A percentile compares a stretch with the other conserved stretches of the same genome.
phyloP scores from a whole-genome alignment of 2,888 invertebrate species.

The Cantharis flavilabris region DNA sequence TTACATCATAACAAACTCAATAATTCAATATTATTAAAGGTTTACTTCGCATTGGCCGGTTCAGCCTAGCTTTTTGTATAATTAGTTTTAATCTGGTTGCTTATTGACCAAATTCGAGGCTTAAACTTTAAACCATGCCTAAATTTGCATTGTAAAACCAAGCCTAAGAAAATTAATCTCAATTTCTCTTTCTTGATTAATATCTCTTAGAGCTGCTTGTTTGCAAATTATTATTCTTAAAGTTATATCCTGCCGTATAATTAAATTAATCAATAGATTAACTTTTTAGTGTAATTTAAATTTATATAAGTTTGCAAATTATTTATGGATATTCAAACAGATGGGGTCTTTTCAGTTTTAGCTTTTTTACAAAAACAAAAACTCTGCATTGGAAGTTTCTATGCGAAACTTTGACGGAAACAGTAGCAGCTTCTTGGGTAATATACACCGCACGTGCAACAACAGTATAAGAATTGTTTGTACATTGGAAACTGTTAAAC shows the following conservation, averaged over 20 bases:
- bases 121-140: background rate
- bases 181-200: background rate
- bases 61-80: background rate
- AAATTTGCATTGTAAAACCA: background rate
- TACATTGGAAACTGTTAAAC: background rate
- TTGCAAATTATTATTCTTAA: background rate
- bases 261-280: background rate
- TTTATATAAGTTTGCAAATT: background rate
- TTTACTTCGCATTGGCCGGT: background rate
- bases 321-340: background rate
- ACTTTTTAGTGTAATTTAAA: background rate
- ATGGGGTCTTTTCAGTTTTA: background rate
- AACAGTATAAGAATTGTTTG: background rate
- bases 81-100: background rate
- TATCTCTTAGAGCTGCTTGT: background rate
- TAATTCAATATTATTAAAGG: background rate
- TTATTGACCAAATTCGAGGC: background rate
- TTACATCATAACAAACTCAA: background rate
- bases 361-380: background rate
- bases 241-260: background rate
- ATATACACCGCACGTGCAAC: background rate
- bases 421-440: background rate
- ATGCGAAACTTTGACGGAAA: background rate
- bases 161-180: background rate
- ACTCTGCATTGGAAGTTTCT: background rate